phyloP scores from a whole-genome alignment of 2,888 invertebrate genomes.

The Agrilus cyanescens region DNA sequence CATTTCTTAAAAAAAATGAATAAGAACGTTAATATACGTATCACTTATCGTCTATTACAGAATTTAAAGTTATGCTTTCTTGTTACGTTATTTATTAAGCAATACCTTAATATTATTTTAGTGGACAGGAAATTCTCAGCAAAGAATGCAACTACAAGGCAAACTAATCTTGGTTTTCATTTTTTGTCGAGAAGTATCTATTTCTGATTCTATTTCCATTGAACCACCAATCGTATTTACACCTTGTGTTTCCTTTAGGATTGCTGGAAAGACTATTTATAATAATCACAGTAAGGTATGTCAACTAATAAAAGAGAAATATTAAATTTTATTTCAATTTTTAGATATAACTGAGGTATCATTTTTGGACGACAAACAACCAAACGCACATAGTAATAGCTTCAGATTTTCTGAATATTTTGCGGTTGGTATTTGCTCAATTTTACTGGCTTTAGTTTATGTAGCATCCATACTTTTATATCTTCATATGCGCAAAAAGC shows the following conservation, averaged over 20 bases:
- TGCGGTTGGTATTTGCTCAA: constrained; percentile 71
- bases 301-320: background rate
- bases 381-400: constrained; percentile 44
- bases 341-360: constrained; percentile 70
- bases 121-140: constrained; percentile 76
- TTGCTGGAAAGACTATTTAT: constrained; percentile 68
- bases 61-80: no score
- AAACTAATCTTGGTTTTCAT: constrained; percentile 68
- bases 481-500: constrained; percentile 60
- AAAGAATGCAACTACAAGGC: constrained; percentile 67
- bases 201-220: constrained; percentile 24
- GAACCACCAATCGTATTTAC: constrained; percentile 55
- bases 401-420: constrained; percentile 67
- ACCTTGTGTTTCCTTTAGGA: constrained; percentile 76
- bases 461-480: constrained; percentile 77
- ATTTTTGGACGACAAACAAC: constrained; percentile 55
- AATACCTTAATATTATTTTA: constrained; percentile 31
- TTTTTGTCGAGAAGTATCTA: constrained; percentile 60
- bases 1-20: background rate
- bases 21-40: background rate
- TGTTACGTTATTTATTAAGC: no score
- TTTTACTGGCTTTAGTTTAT: constrained; percentile 77
- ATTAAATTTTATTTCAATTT: constrained; percentile 20
- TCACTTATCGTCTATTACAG: background rate
- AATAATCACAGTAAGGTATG: constrained; percentile 46